Base-by-base conservation (phyloP, 2,888 invertebrate genomes). In the Agrypnus murinus region DNA sequence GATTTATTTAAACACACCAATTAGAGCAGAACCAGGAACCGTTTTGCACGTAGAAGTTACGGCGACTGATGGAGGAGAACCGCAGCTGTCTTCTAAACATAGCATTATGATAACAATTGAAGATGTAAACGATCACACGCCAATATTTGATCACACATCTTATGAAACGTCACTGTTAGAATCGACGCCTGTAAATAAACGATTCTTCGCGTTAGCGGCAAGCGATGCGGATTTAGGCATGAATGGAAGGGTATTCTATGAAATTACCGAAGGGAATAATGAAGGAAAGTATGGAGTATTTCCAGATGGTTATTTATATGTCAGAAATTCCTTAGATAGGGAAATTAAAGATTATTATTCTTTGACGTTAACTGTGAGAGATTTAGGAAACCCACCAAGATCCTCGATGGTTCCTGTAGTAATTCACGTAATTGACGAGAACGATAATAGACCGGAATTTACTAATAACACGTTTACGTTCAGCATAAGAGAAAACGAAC, bases 41-140 rank as follows among this genome's bases (percentile, higher is more conserved):
- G 83, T 90, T 17, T 82, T 95, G 67, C 89, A 90, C 73, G 86
- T 95, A 10, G 95, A 96, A 85, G 92, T 96, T 17, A 92, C 91
- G 55, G 96, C 95, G 14, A 91, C 92, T n/a, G 97, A 97, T 85
- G 92, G 93, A 62, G 96, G 96, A 4, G 89, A 87, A 69, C 93
- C 92, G 7, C 87, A 93, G 7, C 86, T 96, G 57, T 91, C 92
- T 14, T 92, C 95, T 0, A 93, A 92, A 78, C 92, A 95, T 78
- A 88, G 90, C 6, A 89, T 96, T 48, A 88, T 90, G 31, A 89
- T 94, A 45, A 89, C 90, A 17, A 89, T 97, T 70, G 92, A 92
- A 78, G 97, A 98, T 84, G 95, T 97, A 1, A 98, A 98, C 84
- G 96, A 98, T 85, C 97, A 98, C 82, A 97, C 97, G 0, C 98